Percentiles rank a stretch among this genome's conserved stretches.
These are phyloP conservation scores for Thymelicus sylvestris DNA, from an alignment of 2,888 invertebrate species.

Conservation along the genomic window DNA sequence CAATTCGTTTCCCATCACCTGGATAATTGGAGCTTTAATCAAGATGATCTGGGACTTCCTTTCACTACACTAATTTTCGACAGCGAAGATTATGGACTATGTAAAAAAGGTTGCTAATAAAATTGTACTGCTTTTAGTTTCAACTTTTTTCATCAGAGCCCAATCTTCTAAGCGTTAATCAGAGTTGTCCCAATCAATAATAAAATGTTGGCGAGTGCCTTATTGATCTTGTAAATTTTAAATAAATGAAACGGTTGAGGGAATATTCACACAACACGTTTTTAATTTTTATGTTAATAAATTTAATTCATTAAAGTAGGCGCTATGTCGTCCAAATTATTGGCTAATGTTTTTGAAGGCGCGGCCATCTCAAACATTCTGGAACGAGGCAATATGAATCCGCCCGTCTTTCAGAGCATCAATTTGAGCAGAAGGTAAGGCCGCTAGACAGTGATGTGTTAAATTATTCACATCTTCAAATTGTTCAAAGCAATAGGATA, in stretches of 20 bases:
- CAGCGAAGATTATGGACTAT: neutral
- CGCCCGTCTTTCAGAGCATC: neutral
- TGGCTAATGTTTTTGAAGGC: neutral
- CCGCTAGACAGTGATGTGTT: neutral
- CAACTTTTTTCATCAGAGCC: too few species aligned
- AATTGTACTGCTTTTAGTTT: too few species aligned
- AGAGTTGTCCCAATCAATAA: too few species aligned
- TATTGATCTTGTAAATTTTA: too few species aligned
- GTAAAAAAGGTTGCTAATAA: too few species aligned
- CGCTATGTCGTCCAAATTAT: too few species aligned
- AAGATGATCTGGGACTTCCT: neutral
- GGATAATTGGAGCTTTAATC: slow-evolving; percentile 8
- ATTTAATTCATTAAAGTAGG: too few species aligned
- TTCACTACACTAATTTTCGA: neutral
- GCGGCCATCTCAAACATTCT: neutral
- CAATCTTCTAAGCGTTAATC: too few species aligned
- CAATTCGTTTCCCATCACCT: slow-evolving; percentile 26
- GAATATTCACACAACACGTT: too few species aligned
- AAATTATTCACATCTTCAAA: neutral
- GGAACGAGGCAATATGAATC: neutral
- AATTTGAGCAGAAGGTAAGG: neutral
- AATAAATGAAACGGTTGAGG: too few species aligned
- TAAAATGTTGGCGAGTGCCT: too few species aligned
- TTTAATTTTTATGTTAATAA: too few species aligned
- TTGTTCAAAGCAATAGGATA: neutral